Percentiles rank a stretch among this genome's conserved stretches.
These are phyloP conservation scores for Mnemiopsis leidyi DNA, from an alignment of 37 sponge, comb jelly and placozoan species.

Conservation along the genomic window DNA sequence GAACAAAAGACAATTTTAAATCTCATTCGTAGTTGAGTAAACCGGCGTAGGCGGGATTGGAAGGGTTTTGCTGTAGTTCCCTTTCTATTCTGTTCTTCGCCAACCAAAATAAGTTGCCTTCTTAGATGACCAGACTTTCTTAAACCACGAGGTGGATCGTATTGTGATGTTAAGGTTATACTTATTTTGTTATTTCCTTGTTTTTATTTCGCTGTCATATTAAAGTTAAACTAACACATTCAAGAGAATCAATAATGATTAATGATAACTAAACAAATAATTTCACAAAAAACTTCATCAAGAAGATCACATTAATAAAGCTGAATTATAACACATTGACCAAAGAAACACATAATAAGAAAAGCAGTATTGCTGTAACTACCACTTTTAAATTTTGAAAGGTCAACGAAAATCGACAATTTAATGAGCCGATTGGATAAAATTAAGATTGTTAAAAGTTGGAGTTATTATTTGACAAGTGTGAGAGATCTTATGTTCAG, in stretches of 20 bases:
- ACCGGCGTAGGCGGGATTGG: background rate
- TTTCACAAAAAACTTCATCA: background rate
- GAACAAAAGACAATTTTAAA: background rate
- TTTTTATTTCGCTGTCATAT: background rate
- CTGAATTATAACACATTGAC: no score
- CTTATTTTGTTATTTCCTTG: background rate
- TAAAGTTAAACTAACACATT: background rate
- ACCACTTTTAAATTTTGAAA: no score
- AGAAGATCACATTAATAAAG: background rate
- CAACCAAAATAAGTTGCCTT: background rate
- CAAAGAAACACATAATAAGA: no score
- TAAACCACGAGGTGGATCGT: constrained; percentile 18
- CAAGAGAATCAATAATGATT: background rate
- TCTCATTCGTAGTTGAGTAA: background rate
- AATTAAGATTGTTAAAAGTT: no score
- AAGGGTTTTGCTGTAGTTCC: constrained; percentile 3
- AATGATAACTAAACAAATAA: background rate
- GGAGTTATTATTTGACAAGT: no score
- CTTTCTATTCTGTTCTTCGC: background rate
- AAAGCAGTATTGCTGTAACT: no score
- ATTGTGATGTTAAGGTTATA: background rate
- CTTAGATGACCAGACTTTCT: constrained; percentile 7
- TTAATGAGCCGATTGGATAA: no score
- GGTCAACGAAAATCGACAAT: no score
- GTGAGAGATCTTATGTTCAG: no score